phyloP scores from a whole-genome alignment of 2,888 invertebrate genomes.

The Petrolisthes cinctipes region DNA sequence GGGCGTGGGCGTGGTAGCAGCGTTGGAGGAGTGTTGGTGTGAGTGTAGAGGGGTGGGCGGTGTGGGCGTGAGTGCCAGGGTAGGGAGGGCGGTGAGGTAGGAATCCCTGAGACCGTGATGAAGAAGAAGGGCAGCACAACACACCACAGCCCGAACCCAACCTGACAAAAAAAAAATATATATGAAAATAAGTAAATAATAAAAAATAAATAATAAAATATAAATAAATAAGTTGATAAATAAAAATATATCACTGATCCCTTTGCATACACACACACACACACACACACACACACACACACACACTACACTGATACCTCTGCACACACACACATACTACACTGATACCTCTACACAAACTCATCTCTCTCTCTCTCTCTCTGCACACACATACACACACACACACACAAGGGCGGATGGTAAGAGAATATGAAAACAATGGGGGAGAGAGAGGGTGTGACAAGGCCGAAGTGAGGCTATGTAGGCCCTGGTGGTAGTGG shows the following conservation, averaged over 20 bases:
- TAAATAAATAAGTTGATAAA: not conserved
- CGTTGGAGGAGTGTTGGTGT: not conserved
- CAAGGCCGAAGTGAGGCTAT: no score
- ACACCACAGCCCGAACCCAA: conserved; percentile 32
- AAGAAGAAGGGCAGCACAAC: conserved; percentile 22
- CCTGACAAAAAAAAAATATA: conserved; percentile 9
- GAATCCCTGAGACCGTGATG: conserved; percentile 40
- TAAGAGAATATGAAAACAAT: no score
- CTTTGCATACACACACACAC: not conserved
- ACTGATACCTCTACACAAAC: not conserved
- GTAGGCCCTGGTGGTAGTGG: no score
- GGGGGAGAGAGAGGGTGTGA: no score
- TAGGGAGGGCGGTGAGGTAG: conserved; percentile 29
- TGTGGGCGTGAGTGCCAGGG: not conserved
- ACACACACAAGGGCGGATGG: not conserved
- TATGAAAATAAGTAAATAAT: no score
- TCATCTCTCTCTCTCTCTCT: no score
- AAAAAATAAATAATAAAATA: not conserved
- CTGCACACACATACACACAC: not conserved
- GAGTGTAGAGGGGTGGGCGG: not conserved
- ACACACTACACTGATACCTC: not conserved
- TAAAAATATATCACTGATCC: not conserved
- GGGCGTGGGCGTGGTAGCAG: not conserved
- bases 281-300: conserved; percentile 1
- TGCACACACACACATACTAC: not conserved